Evolutionary conservation across 2,888 invertebrate genomes (phyloP).

Genomic region (Willowsia nigromaculata): DNA sequence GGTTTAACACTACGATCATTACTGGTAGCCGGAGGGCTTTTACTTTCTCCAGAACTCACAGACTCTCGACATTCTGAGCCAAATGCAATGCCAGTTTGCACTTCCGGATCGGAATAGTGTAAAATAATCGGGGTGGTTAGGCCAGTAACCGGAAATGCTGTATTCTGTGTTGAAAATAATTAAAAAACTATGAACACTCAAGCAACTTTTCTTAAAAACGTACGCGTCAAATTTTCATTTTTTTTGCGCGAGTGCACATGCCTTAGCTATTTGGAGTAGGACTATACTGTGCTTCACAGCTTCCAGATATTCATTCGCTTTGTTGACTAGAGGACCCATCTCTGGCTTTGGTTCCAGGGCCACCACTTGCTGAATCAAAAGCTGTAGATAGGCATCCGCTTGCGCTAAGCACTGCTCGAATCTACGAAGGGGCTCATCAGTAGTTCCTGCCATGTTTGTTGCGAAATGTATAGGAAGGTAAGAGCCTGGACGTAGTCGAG

Average conservation of each 20-base stretch:
- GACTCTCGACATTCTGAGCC: conserved; percentile 78
- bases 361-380: conserved; percentile 95
- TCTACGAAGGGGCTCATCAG: conserved; percentile 74
- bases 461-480: conserved; percentile 76
- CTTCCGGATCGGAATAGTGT: conserved; percentile 78
- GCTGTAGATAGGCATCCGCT: conserved; percentile 96
- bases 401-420: conserved; percentile 95
- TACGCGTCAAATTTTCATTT: neutral
- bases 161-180: conserved; percentile 73
- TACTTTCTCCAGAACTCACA: conserved; percentile 58
- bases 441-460: conserved; percentile 58
- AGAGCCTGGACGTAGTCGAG: conserved; percentile 79
- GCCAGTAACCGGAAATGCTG: conserved; percentile 77
- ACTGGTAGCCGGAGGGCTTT: conserved; percentile 39
- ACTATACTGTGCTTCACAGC: conserved; percentile 99
- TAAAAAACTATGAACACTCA: neutral
- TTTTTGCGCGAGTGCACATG: conserved; percentile 80
- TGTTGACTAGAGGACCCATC: conserved; percentile 75
- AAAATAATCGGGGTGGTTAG: conserved; percentile 75
- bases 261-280: conserved; percentile 98
- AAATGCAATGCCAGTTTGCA: conserved; percentile 75
- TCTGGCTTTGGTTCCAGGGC: conserved; percentile 80
- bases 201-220: neutral
- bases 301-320: conserved; percentile 89
- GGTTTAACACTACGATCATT: conserved; percentile 30